A percentile compares a stretch with the other conserved stretches of the same genome.
Evolutionary conservation across 2,797 vertebrate species (phyloP).

Genomic region (Alca torda): DNA sequence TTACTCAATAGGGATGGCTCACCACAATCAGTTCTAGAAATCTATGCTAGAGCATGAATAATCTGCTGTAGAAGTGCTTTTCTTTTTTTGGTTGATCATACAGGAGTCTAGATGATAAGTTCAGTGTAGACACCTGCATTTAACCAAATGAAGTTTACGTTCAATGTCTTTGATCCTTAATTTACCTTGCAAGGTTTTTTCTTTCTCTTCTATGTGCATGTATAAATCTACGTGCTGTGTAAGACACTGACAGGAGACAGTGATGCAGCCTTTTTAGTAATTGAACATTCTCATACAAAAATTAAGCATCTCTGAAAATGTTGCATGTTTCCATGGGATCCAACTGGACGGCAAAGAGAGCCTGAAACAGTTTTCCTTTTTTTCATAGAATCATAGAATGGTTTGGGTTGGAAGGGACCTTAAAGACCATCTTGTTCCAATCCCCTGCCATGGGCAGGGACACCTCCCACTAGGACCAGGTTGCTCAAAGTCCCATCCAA

Average conservation of each 20-base stretch:
- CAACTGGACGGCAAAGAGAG: background rate
- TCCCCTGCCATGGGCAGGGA: background rate
- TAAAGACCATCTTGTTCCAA: background rate
- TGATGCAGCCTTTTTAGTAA: conserved; percentile 10
- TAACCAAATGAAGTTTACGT: background rate
- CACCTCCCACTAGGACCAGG: background rate
- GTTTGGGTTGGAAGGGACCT: background rate
- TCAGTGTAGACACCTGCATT: background rate
- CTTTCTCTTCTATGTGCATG: background rate
- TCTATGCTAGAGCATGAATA: background rate
- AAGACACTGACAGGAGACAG: background rate
- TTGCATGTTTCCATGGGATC: conserved; percentile 20
- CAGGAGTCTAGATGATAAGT: background rate
- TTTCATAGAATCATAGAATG: background rate
- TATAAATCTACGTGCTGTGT: background rate
- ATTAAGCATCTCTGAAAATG: conserved; percentile 11
- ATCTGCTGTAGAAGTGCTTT: background rate
- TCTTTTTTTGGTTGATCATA: background rate
- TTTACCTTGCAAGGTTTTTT: background rate
- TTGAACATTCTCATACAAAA: background rate
- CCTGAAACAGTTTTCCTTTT: background rate
- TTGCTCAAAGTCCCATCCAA: background rate
- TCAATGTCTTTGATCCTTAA: background rate
- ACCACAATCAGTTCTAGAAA: background rate
- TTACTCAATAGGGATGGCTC: background rate